Base-by-base conservation (phyloP, 2,888 invertebrate genomes). In the Melinaea marsaeus region DNA sequence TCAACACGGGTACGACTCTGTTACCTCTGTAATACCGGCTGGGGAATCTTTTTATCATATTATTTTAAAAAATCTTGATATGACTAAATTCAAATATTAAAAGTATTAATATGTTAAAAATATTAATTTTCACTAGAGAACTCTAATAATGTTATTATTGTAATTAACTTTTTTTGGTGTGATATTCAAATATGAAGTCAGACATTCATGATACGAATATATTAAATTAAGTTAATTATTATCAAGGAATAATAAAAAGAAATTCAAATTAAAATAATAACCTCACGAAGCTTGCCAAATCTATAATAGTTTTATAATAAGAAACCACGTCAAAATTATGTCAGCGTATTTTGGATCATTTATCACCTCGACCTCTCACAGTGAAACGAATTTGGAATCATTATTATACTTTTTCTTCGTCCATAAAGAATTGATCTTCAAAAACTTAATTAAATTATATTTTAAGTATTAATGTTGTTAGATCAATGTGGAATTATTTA, bases 281-380 rank as follows among this genome's bases (percentile, higher is more conserved):
- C 59, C 60, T 54, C 62, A 61, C 82, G 81, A 79, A 80, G 80
- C 90, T 87, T 89, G 90, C 88, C 84, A 89, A 90, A 90, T 90
- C 84, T 86, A 86, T 90, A 89, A 90, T 90, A 75, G 78, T 82
- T 77, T 81, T 83, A 79, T 85, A 83, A 86, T 81, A 80, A 80
- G 80, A 80, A 79, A 72, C 75, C 69, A 72, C 72, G 75, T 71
- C 68, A 72, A 63, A 77, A 79, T 79, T 76, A 77, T 78, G 75
- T 72, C 72, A 73, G 78, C 79, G 80, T 80, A 80, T 84, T 83
- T 81, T 79, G 74, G 79, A 84, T 88, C 88, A 89, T 88, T 88
- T 86, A 81, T 90, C 82, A 88, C 74, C 75, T 74, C 75, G 79
- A 76, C 78, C 76, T 81, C 85, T 80, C 74, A 78, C 76, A 73